Base-by-base conservation (phyloP, 2,888 invertebrate genomes). In the Danaus chrysippus region DNA sequence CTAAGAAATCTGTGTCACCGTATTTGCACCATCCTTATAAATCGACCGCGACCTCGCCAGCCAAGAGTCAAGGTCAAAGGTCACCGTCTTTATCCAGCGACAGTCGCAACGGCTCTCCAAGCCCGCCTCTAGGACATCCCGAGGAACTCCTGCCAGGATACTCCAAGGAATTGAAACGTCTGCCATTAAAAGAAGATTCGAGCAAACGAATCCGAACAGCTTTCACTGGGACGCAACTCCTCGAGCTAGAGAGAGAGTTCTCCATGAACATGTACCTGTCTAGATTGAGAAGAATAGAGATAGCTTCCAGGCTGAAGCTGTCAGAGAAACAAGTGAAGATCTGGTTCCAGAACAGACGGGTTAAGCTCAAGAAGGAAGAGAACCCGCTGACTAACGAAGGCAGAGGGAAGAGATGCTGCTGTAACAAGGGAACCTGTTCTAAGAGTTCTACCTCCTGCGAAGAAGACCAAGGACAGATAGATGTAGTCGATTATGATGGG, bases 321-420 rank as follows among this genome's bases (percentile, higher is more conserved):
- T 97, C 97, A 0, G 98, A 98, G 84, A 98, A 98, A 78, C 98
- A 98, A 89, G 98, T 98, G 68, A 98, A 96, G 83, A 96, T 96
- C 70, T 97, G 98, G 98, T 98, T 98, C 85, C 97, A 98, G 82
- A 98, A 98, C 83, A 93, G 98, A 8, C 92, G 98, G 1, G 98
- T 98, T 0, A 98, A 98, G 82, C 93, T 96, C 84, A 98, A 98
- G 92, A 98, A 98, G 76, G 97, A 97, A 70, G 95, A 95, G 75
- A 85, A 93, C 9, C 95, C 95, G 0, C 70, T 82, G 70, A 68
- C 73, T 9, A 68, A 42, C n/a, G 84, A 84, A 1, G 79, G 82
- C 0, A 82, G 80, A 34, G 71, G 74, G 0, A 88, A 84, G 65
- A 86, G 84, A 63, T 89, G 89, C 62, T 91, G 91, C 67, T 90